These are phyloP conservation scores for Brachionus paranguensis DNA, from an alignment of 1,140 invertebrate species.

Conservation along the genomic window DNA sequence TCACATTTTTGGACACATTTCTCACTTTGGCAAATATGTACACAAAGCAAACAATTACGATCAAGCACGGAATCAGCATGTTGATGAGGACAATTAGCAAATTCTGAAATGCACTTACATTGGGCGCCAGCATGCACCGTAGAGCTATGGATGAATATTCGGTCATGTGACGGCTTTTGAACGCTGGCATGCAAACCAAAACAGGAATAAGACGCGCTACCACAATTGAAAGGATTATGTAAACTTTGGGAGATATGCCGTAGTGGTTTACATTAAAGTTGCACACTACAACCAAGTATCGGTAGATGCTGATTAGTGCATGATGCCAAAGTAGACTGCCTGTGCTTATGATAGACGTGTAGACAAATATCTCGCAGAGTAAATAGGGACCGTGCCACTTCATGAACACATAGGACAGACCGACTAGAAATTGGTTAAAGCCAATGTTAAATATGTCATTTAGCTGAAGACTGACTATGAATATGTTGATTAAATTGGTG, in stretches of 20 bases:
- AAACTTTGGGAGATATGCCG: slow-evolving; percentile 51
- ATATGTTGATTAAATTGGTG: slow-evolving; percentile 30
- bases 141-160: slow-evolving; percentile 50
- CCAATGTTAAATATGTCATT: slow-evolving; percentile 54
- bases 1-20: slow-evolving; percentile 36
- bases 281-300: slow-evolving; percentile 53
- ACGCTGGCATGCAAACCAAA: slow-evolving; percentile 49
- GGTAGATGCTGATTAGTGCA: slow-evolving; percentile 53
- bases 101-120: slow-evolving; percentile 47
- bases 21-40: slow-evolving; percentile 53
- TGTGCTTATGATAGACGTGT: slow-evolving; percentile 14
- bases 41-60: slow-evolving; percentile 52
- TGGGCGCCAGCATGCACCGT: slow-evolving; percentile 50
- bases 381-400: slow-evolving; percentile 15
- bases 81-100: slow-evolving; percentile 50
- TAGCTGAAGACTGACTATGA: slow-evolving; percentile 47
- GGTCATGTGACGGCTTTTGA: slow-evolving; percentile 48
- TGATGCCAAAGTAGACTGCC: slow-evolving; percentile 54
- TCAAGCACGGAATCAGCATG: slow-evolving; percentile 51
- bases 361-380: slow-evolving; percentile 34
- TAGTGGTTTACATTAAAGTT: slow-evolving; percentile 49
- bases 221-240: slow-evolving; percentile 49
- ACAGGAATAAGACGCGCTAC: slow-evolving; percentile 50
- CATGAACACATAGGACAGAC: slow-evolving; percentile 49
- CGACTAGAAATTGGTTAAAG: slow-evolving; percentile 52